Base-by-base conservation (phyloP, 2,113 vertebrate species). In the Upupa epops region DNA sequence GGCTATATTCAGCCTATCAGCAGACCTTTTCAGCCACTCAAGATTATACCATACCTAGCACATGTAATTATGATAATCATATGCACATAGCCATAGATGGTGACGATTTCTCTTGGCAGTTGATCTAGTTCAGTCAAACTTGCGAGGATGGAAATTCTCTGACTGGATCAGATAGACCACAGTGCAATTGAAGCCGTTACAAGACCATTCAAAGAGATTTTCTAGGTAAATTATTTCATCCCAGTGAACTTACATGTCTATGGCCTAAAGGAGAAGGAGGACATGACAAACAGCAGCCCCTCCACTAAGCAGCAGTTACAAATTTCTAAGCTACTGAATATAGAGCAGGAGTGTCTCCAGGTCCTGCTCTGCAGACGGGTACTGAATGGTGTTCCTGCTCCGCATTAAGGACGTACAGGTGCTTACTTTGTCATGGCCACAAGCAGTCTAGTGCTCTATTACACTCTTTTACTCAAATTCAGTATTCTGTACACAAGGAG, bases 11-110 rank as follows among this genome's bases (percentile, higher is more conserved):
- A 40, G 26, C 19, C 2, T 21, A 60, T 13, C 64, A 76, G 21
- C 17, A 79, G 32, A 22, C 9, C n/a, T 88, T 76, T 25, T 63
- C 40, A 34, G 1, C 5, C 28, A 3, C 17, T 52, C 18, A 40
- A 24, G 68, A 58, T 77, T 61, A 21, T n/a, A 17, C 36, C 2
- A 6, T 24, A n/a, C 46, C 31, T 58, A 29, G 46, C 65, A 66
- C 4, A 36, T 19, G 58, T 13, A 18, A 13, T 65, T 52, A 13
- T 34, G 37, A 6, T 29, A 21, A 31, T 20, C 28, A 42, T 19
- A 46, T 0, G 1, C 25, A 17, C 1, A 1, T 6, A 58, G 25
- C 26, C 51, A n/a, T 5, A 37, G 36, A 15, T 24, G 26, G 31
- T 3, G 8, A 5, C 31, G 45, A 60, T 42, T 86, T 55, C 12